Conservation (phyloP, 2,888 invertebrate species). For the Drosophila villosipedis region DNA sequence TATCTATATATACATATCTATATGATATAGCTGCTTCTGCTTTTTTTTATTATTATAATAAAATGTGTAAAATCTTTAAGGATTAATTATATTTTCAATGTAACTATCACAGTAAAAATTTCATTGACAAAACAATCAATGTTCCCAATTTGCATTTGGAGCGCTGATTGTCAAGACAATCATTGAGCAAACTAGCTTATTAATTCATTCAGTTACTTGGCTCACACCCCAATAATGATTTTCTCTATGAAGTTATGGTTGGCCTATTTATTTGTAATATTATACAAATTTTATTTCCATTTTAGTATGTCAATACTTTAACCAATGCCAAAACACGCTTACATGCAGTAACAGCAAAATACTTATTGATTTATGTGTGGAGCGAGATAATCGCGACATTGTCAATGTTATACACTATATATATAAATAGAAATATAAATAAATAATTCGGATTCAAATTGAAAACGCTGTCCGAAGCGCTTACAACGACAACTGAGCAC, state of each 20-base stretch:
- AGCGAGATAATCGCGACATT: conserved; percentile 62
- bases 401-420: conserved; percentile 26
- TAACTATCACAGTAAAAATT: background rate
- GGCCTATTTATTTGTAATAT: background rate
- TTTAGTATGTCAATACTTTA: background rate
- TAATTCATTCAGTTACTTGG: background rate
- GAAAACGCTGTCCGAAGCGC: conserved; percentile 43
- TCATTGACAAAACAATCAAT: background rate
- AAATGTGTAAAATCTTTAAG: background rate
- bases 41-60: background rate
- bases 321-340: conserved; percentile 40
- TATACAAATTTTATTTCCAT: background rate
- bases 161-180: background rate
- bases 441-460: conserved; percentile 24
- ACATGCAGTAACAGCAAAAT: conserved; percentile 58
- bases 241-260: background rate
- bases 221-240: background rate
- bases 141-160: background rate
- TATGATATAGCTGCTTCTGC: background rate
- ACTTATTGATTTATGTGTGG: conserved; percentile 49
- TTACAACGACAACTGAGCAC: conserved; percentile 45
- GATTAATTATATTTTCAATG: background rate
- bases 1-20: too few species aligned
- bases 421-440: conserved; percentile 20
- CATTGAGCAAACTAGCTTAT: too few species aligned